A percentile compares a stretch with the other conserved stretches of the same genome.
Evolutionary conservation across 2,113 vertebrate genomes (phyloP).

Genomic region (Calidris pygmaea): DNA sequence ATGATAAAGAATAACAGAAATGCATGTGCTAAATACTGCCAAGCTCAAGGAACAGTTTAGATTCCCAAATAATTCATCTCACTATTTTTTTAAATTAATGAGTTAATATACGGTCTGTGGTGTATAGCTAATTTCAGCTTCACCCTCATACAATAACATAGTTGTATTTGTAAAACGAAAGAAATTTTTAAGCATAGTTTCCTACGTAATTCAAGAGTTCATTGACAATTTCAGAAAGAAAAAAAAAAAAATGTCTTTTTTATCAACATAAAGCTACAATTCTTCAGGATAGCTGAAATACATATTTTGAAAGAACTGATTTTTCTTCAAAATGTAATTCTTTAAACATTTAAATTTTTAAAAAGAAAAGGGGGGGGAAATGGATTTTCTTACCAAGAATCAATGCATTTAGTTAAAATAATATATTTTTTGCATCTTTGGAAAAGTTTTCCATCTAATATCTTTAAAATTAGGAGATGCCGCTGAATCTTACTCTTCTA

Average conservation of each 20-base stretch:
- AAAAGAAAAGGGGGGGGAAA: neutral
- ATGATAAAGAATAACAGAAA: neutral
- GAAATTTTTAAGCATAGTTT: neutral
- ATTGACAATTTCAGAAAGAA: neutral
- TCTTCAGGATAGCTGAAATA: neutral
- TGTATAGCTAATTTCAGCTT: neutral
- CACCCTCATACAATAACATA: neutral
- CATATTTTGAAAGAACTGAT: neutral
- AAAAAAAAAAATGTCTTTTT: neutral
- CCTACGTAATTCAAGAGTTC: neutral
- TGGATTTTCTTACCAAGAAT: neutral
- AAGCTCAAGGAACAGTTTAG: neutral
- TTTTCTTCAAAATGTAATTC: neutral
- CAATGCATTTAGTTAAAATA: neutral
- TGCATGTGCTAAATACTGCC: neutral
- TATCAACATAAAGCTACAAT: neutral
- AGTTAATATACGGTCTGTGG: neutral
- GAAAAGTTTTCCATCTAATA: neutral
- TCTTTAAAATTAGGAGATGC: neutral
- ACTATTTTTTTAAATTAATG: neutral
- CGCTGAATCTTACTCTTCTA: neutral
- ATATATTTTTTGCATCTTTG: neutral
- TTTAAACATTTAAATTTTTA: neutral
- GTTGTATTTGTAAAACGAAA: neutral
- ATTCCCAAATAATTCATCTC: neutral